Conservation (phyloP, 2,888 invertebrate genomes). For the Drosophila subquinaria region DNA sequence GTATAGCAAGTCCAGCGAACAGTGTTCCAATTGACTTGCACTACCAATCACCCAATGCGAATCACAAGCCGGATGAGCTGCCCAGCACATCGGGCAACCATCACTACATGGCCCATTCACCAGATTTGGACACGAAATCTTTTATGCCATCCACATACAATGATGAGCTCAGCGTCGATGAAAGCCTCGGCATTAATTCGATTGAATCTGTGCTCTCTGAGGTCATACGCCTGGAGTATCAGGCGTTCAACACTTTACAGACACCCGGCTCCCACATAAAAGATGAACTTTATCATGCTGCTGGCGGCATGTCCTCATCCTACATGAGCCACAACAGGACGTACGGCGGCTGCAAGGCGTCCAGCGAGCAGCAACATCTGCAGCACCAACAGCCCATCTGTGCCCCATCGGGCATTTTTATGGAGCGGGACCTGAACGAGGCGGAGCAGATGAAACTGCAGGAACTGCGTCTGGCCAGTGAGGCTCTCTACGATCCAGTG, state of each 20-base stretch:
- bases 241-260: constrained; percentile 86
- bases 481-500: constrained; percentile 93
- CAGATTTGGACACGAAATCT: constrained; percentile 75
- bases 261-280: constrained; percentile 68
- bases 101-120: constrained; percentile 59
- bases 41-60: constrained; percentile 64
- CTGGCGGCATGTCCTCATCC: constrained; percentile 42
- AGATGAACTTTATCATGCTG: constrained; percentile 70
- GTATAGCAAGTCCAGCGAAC: constrained; percentile 51
- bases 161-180: constrained; percentile 58
- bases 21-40: constrained; percentile 62
- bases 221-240: constrained; percentile 94
- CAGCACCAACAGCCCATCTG: constrained; percentile 70
- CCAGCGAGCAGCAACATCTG: constrained; percentile 48
- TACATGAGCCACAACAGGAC: constrained; percentile 27
- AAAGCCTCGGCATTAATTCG: constrained; percentile 85
- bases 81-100: constrained; percentile 70
- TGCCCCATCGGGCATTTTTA: constrained; percentile 72
- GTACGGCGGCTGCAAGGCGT: constrained; percentile 52
- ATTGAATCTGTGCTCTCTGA: constrained; percentile 94
- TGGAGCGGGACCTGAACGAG: constrained; percentile 88
- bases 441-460: constrained; percentile 94
- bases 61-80: constrained; percentile 54
- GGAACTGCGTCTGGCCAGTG: constrained; percentile 94
- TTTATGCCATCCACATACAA: constrained; percentile 69